Conservation (phyloP, 2,113 vertebrate species). For the Tonatia bakeri region DNA sequence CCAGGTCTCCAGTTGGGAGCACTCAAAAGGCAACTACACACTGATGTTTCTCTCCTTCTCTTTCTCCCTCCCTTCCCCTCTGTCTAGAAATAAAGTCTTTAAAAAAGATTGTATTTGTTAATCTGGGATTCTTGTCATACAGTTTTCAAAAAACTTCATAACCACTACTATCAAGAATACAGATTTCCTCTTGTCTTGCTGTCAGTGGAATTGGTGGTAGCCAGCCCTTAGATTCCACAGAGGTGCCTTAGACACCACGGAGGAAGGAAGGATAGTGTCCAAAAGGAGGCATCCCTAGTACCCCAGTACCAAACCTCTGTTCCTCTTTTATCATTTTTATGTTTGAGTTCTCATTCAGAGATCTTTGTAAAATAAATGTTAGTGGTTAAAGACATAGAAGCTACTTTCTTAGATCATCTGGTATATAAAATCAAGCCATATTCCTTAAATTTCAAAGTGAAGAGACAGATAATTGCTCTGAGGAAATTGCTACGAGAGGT, state of each 20-base stretch:
- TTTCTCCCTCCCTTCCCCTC: too few relatives aligned
- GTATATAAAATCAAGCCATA: conserved; percentile 6
- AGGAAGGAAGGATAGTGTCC: background rate
- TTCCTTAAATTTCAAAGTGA: conserved; percentile 19
- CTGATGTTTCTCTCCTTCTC: too few relatives aligned
- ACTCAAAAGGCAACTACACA: too few relatives aligned
- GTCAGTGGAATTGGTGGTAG: background rate
- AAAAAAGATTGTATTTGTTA: conserved; percentile 1
- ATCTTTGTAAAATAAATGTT: conserved; percentile 12
- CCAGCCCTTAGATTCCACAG: background rate
- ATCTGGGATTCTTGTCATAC: background rate
- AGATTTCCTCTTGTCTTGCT: background rate
- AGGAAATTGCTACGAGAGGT: conserved; percentile 9
- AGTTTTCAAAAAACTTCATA: background rate
- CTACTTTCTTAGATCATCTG: background rate
- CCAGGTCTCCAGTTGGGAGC: too few relatives aligned
- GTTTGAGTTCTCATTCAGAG: background rate
- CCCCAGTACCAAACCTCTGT: background rate
- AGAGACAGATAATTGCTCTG: background rate
- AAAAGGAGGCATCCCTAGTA: background rate
- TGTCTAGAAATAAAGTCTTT: too few relatives aligned
- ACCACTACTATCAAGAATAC: background rate
- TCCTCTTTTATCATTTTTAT: conserved; percentile 17
- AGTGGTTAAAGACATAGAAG: background rate
- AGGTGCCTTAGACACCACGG: background rate